phyloP scores from a whole-genome alignment of 2,888 invertebrate species.

The Diloba caeruleocephala region DNA sequence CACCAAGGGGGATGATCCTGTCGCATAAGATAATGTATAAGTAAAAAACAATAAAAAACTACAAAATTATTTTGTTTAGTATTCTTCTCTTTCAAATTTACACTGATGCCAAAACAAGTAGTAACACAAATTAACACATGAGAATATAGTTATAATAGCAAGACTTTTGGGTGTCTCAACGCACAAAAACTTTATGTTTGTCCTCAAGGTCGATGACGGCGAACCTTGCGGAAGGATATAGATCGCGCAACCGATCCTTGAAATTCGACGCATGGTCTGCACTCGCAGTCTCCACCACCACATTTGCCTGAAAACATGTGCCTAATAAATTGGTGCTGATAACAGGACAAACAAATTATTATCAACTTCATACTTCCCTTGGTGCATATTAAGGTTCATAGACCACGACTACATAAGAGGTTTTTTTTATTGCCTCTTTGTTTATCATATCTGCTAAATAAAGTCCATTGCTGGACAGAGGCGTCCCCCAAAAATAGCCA shows the following conservation, averaged over 20 bases:
- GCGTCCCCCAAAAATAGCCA: no score
- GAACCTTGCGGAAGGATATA: constrained; percentile 77
- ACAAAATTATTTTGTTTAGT: constrained; percentile 28
- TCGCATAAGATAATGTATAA: constrained; percentile 90
- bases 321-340: constrained; percentile 1
- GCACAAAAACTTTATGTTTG: constrained; percentile 63
- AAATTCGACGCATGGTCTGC: constrained; percentile 75
- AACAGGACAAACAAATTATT: constrained; percentile 3
- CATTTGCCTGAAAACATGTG: constrained; percentile 72
- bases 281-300: constrained; percentile 80
- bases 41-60: constrained; percentile 80
- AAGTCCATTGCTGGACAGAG: no score
- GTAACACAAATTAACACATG: background rate
- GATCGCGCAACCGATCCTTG: constrained; percentile 72
- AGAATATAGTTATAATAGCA: background rate
- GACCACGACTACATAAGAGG: no score
- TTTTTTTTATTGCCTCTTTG: no score
- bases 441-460: no score
- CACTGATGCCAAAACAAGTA: constrained; percentile 4
- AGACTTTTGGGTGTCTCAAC: constrained; percentile 34
- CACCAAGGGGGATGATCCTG: constrained; percentile 97
- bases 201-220: constrained; percentile 72
- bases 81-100: constrained; percentile 25
- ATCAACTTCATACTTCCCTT: background rate
- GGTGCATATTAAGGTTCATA: background rate